Evolutionary conservation across 1,140 invertebrate genomes (phyloP).

Genomic region (Schlechtendalia chinensis): DNA sequence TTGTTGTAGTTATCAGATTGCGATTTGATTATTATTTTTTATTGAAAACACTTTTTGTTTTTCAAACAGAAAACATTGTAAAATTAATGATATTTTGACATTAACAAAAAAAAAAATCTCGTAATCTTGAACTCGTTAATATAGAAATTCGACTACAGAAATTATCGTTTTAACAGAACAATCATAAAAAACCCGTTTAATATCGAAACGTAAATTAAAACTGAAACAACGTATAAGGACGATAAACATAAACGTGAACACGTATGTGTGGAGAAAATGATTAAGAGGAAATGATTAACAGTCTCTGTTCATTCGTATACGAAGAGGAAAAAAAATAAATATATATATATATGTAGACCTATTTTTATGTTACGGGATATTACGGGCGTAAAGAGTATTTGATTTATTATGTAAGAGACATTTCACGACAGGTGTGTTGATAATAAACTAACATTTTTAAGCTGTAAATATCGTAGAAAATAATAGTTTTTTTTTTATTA

Average conservation of each 20-base stretch:
- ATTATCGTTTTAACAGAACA: too few species aligned
- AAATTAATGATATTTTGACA: too few species aligned
- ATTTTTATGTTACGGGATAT: slow-evolving; percentile 19
- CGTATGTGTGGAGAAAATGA: background rate
- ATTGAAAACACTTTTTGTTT: too few species aligned
- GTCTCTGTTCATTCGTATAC: background rate
- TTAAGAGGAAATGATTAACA: too few species aligned
- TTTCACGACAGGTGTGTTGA: background rate
- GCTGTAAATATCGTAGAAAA: background rate
- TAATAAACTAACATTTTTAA: slow-evolving; percentile 38
- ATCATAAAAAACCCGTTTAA: slow-evolving; percentile 11
- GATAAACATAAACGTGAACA: background rate
- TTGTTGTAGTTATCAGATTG: too few species aligned
- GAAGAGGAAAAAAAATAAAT: background rate
- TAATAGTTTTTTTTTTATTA: slow-evolving; percentile 22
- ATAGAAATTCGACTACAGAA: too few species aligned
- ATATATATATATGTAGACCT: background rate
- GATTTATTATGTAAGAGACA: slow-evolving; percentile 20
- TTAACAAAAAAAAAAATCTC: too few species aligned
- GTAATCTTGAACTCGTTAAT: too few species aligned
- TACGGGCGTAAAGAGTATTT: slow-evolving; percentile 5
- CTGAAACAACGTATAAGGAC: slow-evolving; percentile 7
- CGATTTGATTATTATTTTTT: too few species aligned
- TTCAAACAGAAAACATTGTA: too few species aligned
- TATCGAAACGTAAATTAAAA: slow-evolving; percentile 26